Percentiles rank a stretch among this genome's conserved stretches.
Evolutionary conservation across 2,888 invertebrate genomes (phyloP).

Genomic region (Andricus curvator): DNA sequence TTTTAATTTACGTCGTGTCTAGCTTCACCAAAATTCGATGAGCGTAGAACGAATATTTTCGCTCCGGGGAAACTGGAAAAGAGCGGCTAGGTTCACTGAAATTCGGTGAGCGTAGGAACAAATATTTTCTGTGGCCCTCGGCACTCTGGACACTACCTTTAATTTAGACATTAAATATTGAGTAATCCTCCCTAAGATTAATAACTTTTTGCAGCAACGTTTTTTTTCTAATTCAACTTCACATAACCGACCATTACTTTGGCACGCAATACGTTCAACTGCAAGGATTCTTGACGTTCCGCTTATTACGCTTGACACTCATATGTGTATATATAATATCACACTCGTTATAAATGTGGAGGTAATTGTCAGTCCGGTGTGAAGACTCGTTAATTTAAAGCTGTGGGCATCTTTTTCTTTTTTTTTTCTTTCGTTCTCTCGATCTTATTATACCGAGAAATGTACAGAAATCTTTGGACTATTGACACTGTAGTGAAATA

Average conservation of each 20-base stretch:
- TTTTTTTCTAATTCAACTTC: background rate
- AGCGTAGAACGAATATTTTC: too few species aligned
- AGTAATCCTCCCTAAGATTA: too few species aligned
- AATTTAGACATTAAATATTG: too few species aligned
- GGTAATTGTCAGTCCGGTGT: background rate
- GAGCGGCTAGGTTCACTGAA: too few species aligned
- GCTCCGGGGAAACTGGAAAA: too few species aligned
- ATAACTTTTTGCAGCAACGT: too few species aligned
- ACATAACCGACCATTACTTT: background rate
- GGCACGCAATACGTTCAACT: slow-evolving; percentile 1
- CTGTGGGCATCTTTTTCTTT: background rate
- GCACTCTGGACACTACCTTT: too few species aligned
- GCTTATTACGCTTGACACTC: background rate
- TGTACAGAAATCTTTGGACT: background rate
- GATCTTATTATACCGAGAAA: background rate
- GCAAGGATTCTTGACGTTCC: background rate
- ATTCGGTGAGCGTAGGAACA: too few species aligned
- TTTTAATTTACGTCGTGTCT: too few species aligned
- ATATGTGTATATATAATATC: background rate
- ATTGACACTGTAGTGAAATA: slow-evolving; percentile 32
- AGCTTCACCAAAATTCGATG: too few species aligned
- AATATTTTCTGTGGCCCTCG: too few species aligned
- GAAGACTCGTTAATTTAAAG: background rate
- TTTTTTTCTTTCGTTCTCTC: background rate
- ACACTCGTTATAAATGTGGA: background rate